Evolutionary conservation across 2,797 vertebrate species (phyloP).

Genomic region (Crotalus adamanteus): DNA sequence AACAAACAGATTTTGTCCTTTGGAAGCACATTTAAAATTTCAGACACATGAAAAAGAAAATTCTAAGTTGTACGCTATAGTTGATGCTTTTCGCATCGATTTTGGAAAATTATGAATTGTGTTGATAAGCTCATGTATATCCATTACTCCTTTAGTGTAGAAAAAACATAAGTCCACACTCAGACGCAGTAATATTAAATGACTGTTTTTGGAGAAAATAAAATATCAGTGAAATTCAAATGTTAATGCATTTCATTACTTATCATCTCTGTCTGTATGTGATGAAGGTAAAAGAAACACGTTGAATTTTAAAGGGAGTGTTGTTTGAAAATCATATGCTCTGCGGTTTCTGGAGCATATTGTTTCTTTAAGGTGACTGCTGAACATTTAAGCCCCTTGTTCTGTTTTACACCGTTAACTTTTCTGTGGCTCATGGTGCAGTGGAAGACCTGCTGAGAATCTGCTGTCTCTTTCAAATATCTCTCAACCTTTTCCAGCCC

Average conservation of each 20-base stretch:
- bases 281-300: slow-evolving; percentile 8
- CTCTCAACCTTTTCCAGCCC: slow-evolving; percentile 31
- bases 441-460: slow-evolving; percentile 20
- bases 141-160: not conserved
- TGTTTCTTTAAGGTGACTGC: slow-evolving; percentile 14
- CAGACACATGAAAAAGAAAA: not conserved
- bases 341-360: slow-evolving; percentile 9
- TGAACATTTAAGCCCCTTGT: slow-evolving; percentile 6
- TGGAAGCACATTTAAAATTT: not conserved
- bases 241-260: slow-evolving; percentile 32
- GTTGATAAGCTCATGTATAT: not conserved
- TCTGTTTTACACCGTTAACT: slow-evolving; percentile 40
- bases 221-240: not conserved
- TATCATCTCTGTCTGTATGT: slow-evolving; percentile 21
- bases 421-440: slow-evolving; percentile 25
- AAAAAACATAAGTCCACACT: not conserved
- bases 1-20: not conserved
- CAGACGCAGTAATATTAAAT: not conserved
- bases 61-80: not conserved
- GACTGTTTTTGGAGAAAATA: not conserved
- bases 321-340: slow-evolving; percentile 22
- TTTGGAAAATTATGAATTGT: not conserved
- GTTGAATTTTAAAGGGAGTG: slow-evolving; percentile 2
- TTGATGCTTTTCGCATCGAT: not conserved
- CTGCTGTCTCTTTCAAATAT: slow-evolving; percentile 17